phyloP scores from a whole-genome alignment of 2,113 vertebrate species.

The Lepus timidus region DNA sequence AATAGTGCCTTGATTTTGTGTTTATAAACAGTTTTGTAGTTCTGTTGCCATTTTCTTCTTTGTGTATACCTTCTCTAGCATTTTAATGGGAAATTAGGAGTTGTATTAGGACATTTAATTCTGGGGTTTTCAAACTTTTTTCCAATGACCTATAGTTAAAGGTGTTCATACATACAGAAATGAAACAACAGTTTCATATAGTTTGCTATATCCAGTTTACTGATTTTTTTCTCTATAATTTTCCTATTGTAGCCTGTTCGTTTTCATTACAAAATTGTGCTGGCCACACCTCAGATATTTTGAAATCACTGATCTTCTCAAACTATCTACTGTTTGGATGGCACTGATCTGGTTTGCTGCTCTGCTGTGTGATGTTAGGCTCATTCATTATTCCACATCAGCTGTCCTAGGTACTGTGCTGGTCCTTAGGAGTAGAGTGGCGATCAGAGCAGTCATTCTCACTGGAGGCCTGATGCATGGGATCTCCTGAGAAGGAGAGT shows the following conservation, averaged over 20 bases:
- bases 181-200: neutral
- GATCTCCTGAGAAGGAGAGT: neutral
- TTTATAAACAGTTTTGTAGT: neutral
- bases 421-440: neutral
- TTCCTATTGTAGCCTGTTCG: neutral
- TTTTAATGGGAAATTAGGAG: neutral
- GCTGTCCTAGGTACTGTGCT: neutral
- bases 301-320: neutral
- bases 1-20: constrained; percentile 1
- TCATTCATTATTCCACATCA: neutral
- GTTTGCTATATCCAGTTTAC: neutral
- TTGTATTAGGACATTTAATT: neutral
- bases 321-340: neutral
- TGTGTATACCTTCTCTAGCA: neutral
- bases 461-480: neutral
- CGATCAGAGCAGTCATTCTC: neutral
- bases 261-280: constrained; percentile 45
- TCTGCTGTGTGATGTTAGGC: neutral
- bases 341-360: neutral
- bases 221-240: neutral
- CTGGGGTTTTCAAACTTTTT: neutral
- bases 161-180: neutral
- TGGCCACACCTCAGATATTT: neutral
- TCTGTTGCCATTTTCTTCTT: neutral
- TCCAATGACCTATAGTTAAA: neutral